Conservation (phyloP, 2,888 invertebrate genomes). For the Lampropteryx suffumata region DNA sequence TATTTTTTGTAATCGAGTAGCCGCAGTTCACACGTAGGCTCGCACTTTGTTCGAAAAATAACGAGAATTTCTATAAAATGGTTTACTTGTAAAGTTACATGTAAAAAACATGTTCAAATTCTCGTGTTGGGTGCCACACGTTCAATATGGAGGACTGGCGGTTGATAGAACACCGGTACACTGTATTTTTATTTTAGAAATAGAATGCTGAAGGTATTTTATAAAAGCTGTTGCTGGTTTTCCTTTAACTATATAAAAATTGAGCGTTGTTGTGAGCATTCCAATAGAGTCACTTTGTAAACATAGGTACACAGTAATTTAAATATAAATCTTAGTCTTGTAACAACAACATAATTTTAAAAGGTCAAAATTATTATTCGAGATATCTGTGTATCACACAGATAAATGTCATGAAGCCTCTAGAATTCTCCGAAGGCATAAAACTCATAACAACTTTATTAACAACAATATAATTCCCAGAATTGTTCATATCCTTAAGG, state of each 20-base stretch:
- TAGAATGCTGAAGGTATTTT: too few species aligned
- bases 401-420: slow-evolving; percentile 1
- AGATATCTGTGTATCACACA: too few species aligned
- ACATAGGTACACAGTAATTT: too few species aligned
- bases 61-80: slow-evolving; percentile 12
- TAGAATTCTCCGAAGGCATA: background rate
- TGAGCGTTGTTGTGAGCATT: too few species aligned
- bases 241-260: too few species aligned
- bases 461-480: slow-evolving; percentile 6
- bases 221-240: too few species aligned
- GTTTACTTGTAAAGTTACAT: slow-evolving; percentile 14
- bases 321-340: too few species aligned
- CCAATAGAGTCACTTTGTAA: too few species aligned
- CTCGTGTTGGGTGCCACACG: slow-evolving; percentile 19
- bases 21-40: slow-evolving; percentile 22
- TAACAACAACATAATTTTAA: too few species aligned
- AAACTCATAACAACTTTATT: background rate
- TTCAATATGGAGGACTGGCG: slow-evolving; percentile 17
- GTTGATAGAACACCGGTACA: too few species aligned
- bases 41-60: slow-evolving; percentile 22
- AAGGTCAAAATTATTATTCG: too few species aligned
- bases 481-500: slow-evolving; percentile 6
- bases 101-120: slow-evolving; percentile 20
- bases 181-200: too few species aligned
- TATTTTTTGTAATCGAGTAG: slow-evolving; percentile 23